These are phyloP conservation scores for Crocodylus rhombifer DNA, from an alignment of 2,797 vertebrate species.

Conservation along the genomic window DNA sequence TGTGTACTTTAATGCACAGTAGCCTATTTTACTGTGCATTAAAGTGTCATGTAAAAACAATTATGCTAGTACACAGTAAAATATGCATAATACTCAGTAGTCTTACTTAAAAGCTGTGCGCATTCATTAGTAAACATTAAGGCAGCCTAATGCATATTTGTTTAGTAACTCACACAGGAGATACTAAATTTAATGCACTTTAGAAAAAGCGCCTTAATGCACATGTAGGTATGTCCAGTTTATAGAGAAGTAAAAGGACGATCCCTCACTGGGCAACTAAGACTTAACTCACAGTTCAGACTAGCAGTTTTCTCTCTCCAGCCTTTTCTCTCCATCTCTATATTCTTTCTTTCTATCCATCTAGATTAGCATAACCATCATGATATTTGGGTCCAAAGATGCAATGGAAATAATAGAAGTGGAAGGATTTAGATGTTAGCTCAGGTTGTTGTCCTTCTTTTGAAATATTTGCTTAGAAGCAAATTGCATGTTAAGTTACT, in stretches of 20 bases:
- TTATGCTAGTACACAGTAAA: no score
- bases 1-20: no score
- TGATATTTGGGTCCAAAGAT: not conserved
- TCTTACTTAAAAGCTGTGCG: no score
- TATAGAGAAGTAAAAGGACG: not conserved
- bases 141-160: no score
- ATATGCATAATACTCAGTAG: no score
- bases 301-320: slow-evolving; percentile 32
- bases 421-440: not conserved
- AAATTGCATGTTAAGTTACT: not conserved
- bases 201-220: no score
- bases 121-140: no score
- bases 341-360: slow-evolving; percentile 24
- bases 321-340: slow-evolving; percentile 26
- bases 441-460: not conserved
- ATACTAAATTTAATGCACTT: no score
- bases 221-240: not conserved
- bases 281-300: not conserved
- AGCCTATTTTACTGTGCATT: no score
- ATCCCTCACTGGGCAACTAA: not conserved
- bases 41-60: no score
- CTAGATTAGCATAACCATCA: not conserved
- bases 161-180: no score
- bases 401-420: not conserved
- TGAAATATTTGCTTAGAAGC: not conserved